Base-by-base conservation (phyloP, 2,113 vertebrate genomes). In the Malurus alboscapulatus region DNA sequence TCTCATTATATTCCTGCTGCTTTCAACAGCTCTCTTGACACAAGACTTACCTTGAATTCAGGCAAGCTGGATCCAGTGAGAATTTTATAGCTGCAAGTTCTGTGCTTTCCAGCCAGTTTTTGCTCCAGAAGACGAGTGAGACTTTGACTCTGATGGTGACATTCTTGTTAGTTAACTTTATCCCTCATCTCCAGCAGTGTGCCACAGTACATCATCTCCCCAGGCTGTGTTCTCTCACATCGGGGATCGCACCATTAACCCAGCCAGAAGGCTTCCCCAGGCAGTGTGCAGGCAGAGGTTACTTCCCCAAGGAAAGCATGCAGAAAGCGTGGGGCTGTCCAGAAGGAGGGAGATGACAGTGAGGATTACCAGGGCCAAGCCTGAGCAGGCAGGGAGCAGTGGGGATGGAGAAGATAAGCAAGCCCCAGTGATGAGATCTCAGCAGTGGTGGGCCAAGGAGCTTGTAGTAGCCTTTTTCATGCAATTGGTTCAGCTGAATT, bases 101-200 rank as follows among this genome's bases (percentile, higher is more conserved):
- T 50, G 15, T 61, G 32, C 42, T 79, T 89, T 80, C 24, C 40
- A 77, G 45, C 16, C 57, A 50, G 14, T 61, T 92, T 94, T 81
- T 65, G 45, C 25, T 36, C 87, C 58, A 54, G 73, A 88, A 84
- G 51, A 29, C 0, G 0, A 78, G 38, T 18, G 32, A 73, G 51
- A 22, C 10, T 61, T 72, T 65, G 73, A 61, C 34, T 45, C 10
- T 0, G 0, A 47, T 4, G 83, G 38, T 34, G 34, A 42, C 12
- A 18, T 68, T 57, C 71, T 30, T 51, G 61, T 75, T 81, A 69
- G 30, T 32, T 77, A 67, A 10, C 40, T 78, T 80, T 44, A 27
- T 58, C 57, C 40, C 44, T 84, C 2, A 0, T 30, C 20, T 66
- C 32, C 40, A 36, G 22, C 36, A 55, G 45, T 1, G 7, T 32